Percentiles rank a stretch among this genome's conserved stretches.
Evolutionary conservation across 2,888 invertebrate species (phyloP).

Genomic region (Cheilosia pagana): DNA sequence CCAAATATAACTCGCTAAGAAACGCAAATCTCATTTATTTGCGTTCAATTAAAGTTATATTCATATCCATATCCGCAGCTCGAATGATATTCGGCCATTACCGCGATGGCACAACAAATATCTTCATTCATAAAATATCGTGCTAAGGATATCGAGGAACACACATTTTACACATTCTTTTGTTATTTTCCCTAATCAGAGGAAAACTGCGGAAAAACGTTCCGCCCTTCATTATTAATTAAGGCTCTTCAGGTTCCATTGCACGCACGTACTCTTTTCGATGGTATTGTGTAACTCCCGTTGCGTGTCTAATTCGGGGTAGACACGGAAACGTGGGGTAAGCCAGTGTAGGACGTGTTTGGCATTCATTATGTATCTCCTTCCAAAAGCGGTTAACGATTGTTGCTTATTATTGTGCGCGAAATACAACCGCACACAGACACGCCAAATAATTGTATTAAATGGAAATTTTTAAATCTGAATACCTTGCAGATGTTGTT

Average conservation of each 20-base stretch:
- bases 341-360: slow-evolving; percentile 54
- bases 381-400: not conserved
- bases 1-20: too few relatives aligned
- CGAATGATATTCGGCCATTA: not conserved
- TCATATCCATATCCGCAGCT: not conserved
- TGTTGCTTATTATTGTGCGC: not conserved
- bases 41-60: not conserved
- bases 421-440: not conserved
- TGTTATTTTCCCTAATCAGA: slow-evolving; percentile 60
- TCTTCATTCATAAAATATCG: slow-evolving; percentile 52
- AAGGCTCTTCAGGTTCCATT: slow-evolving; percentile 64
- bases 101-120: not conserved
- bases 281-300: slow-evolving; percentile 24
- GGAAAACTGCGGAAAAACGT: slow-evolving; percentile 70
- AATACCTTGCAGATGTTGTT: not conserved
- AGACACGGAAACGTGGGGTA: slow-evolving; percentile 48
- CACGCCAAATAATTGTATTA: not conserved
- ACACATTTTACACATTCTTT: slow-evolving; percentile 63
- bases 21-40: not conserved
- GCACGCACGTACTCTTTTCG: slow-evolving; percentile 56
- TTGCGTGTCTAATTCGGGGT: slow-evolving; percentile 56
- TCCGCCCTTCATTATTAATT: slow-evolving; percentile 72
- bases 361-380: slow-evolving; percentile 28
- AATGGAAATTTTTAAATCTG: not conserved
- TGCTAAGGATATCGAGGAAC: slow-evolving; percentile 44